Percentiles rank a stretch among this genome's conserved stretches.
These are phyloP conservation scores for Microctonus hyperodae DNA, from an alignment of 2,888 invertebrate genomes.

Conservation along the genomic window DNA sequence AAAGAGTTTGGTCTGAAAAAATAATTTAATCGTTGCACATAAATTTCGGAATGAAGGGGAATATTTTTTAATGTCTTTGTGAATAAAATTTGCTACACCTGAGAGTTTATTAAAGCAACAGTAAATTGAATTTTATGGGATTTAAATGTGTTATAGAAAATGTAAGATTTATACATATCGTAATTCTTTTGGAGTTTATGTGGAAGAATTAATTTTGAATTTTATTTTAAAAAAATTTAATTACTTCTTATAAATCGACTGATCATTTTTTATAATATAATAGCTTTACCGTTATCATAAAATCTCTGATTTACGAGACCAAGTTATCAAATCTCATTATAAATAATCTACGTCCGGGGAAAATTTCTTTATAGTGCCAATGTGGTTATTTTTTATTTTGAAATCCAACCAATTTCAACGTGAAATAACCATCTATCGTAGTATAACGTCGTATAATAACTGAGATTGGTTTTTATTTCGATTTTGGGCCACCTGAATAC, in stretches of 20 bases:
- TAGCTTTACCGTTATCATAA: not conserved
- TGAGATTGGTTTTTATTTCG: slow-evolving; percentile 54
- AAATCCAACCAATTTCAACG: slow-evolving; percentile 25
- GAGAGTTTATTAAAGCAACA: too few species aligned
- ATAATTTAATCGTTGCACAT: too few species aligned
- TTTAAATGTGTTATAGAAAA: too few species aligned
- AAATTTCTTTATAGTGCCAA: slow-evolving; percentile 6
- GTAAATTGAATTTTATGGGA: too few species aligned
- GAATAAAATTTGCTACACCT: too few species aligned
- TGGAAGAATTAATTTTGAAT: not conserved
- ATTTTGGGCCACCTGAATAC: slow-evolving; percentile 32
- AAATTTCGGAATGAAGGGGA: too few species aligned
- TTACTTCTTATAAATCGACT: not conserved
- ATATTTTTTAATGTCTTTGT: too few species aligned
- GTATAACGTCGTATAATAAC: slow-evolving; percentile 50
- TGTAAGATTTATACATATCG: too few species aligned
- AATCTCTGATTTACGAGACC: not conserved
- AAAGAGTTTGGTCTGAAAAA: too few species aligned
- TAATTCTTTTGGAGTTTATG: not conserved
- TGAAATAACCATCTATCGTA: slow-evolving; percentile 42
- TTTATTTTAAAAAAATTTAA: too few species aligned
- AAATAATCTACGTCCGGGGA: slow-evolving; percentile 8
- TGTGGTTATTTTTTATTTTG: not conserved
- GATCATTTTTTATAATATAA: too few species aligned
- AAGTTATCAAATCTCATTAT: not conserved